Evolutionary conservation across 2,113 vertebrate species (phyloP).

Genomic region (Athene noctua): DNA sequence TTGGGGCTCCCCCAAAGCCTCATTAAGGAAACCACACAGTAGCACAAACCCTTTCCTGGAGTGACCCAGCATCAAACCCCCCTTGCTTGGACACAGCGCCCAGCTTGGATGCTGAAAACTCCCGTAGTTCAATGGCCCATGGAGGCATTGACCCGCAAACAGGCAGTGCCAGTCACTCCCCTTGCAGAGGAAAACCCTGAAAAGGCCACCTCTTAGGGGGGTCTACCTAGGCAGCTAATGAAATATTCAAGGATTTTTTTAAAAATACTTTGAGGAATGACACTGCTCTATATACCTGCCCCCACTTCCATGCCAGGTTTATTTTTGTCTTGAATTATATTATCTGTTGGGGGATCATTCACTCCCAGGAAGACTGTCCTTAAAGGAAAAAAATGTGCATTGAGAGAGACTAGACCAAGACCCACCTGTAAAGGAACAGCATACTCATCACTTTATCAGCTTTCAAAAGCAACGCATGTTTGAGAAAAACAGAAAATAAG

Average conservation of each 20-base stretch:
- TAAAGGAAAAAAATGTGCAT: not conserved
- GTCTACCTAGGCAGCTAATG: not conserved
- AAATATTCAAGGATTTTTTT: not conserved
- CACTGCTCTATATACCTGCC: not conserved
- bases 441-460: not conserved
- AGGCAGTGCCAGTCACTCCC: not conserved
- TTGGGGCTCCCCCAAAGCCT: not conserved
- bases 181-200: not conserved
- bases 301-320: not conserved
- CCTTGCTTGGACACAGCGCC: not conserved
- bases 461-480: not conserved
- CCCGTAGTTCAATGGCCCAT: rapidly evolving
- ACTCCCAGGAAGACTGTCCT: not conserved
- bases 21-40: not conserved
- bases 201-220: not conserved
- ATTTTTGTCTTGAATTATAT: not conserved
- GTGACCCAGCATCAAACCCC: rapidly evolving
- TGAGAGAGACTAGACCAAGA: not conserved
- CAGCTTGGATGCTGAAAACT: not conserved
- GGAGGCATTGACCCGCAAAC: not conserved
- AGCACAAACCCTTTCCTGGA: not conserved
- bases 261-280: not conserved
- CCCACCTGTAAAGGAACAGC: not conserved
- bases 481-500: not conserved
- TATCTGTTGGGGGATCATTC: not conserved